These are phyloP conservation scores for Eunapius fragilis DNA, from an alignment of 37 sponge, comb jelly and placozoan genomes.

Conservation along the genomic window DNA sequence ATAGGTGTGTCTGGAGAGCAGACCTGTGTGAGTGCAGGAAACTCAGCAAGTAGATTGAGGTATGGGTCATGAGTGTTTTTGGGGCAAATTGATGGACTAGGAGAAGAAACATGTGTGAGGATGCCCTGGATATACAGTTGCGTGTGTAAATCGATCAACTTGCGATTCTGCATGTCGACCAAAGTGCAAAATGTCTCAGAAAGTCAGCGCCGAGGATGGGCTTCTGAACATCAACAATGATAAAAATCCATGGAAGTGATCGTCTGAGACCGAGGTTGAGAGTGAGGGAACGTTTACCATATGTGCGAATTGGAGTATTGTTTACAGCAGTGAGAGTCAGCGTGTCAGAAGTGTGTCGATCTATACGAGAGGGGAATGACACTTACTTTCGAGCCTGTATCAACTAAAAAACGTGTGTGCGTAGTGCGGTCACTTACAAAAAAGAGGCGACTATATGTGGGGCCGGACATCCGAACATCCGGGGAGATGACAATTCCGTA, in stretches of 20 bases:
- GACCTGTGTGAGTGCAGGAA: conserved; percentile 36
- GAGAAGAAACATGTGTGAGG: not conserved
- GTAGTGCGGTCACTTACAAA: conserved; percentile 8
- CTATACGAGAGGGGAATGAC: conserved; percentile 19
- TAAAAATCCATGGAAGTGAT: conserved; percentile 68
- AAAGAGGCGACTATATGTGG: conserved; percentile 18
- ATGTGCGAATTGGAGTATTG: conserved; percentile 46
- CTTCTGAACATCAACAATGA: conserved; percentile 66
- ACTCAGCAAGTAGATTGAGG: conserved; percentile 22
- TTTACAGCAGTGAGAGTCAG: conserved; percentile 41
- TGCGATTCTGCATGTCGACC: conserved; percentile 52
- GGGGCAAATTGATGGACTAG: conserved; percentile 9
- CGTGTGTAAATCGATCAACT: conserved; percentile 34
- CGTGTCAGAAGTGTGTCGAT: conserved; percentile 5
- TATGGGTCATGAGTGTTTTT: conserved; percentile 43
- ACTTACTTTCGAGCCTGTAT: conserved; percentile 59
- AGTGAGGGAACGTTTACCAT: conserved; percentile 57
- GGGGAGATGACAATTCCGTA: conserved; percentile 55
- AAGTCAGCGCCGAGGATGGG: conserved; percentile 77
- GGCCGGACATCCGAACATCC: no score
- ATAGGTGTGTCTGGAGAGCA: conserved; percentile 13
- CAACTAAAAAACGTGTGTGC: conserved; percentile 38
- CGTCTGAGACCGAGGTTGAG: conserved; percentile 73
- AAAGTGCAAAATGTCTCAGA: conserved; percentile 38
- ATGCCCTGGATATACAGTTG: conserved; percentile 29